Evolutionary conservation across 2,797 vertebrate genomes (phyloP), one percentile per base, ranked within the genome.

Genomic region (Schizopygopsis malacanthus): DNA sequence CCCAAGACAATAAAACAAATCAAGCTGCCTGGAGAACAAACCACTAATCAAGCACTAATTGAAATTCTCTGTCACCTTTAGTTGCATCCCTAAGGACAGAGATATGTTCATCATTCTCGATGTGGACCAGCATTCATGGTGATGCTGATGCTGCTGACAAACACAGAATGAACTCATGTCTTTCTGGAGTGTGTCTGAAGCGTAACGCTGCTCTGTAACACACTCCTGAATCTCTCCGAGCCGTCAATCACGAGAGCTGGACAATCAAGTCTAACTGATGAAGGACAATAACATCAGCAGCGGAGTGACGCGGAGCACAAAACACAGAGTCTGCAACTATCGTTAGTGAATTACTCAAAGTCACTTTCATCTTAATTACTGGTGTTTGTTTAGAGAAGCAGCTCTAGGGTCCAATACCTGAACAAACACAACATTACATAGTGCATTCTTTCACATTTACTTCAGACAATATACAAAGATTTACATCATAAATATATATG

Each of bases 11-110:
- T 25, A 12, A 59, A 3, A 25, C 56, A 67, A 37, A 37, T 37
- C 84, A 93, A 92, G 93, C 93, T 94, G 93, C 90, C 85, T 88
- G 61, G 83, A 92, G 90, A 92, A 92, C 85, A 90, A 70, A 91
- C 37, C 67, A 22, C 71, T 90, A 93, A 92, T 79, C 87, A 70
- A 91, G 18, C 67, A 22, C 71, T 90, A 93, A 92, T 79, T 88
- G 84, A 93, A 91, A 92, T 85, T 72, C 90, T 87, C 88, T 87
- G 91, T 91, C 88, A 90, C 71, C 86, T 92, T 87, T 78, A 85
- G 72, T 82, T 82, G 72, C 25, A 76, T 90, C 89, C 89, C 87
- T 80, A 67, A 87, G 88, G 90, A 92, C 8, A 47, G 61, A 50
- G 45, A 73, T 50, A 50, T 47, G 8, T 50, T n/a, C 33, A 43